Evolutionary conservation across 2,888 invertebrate genomes (phyloP).

Genomic region (Lordiphosa fenestrarum): DNA sequence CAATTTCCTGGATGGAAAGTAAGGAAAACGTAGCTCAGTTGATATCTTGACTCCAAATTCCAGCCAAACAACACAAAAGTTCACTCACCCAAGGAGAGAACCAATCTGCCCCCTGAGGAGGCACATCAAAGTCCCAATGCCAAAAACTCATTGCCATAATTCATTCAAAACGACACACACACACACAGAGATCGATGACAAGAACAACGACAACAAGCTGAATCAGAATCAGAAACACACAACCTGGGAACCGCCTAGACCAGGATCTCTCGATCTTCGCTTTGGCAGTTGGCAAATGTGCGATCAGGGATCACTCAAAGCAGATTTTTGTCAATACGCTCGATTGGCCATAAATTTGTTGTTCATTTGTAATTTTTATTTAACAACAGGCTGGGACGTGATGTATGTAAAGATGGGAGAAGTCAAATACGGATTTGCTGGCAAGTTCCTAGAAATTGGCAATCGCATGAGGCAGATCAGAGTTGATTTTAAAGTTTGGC

Average conservation of each 20-base stretch:
- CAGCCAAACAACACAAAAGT: neutral
- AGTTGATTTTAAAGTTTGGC: neutral
- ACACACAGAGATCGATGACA: slow-evolving; percentile 23
- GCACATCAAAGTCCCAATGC: slow-evolving; percentile 41
- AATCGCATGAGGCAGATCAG: neutral
- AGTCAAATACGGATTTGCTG: too few species aligned
- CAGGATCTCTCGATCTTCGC: neutral
- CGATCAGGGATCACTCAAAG: slow-evolving; percentile 61
- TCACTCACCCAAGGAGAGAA: slow-evolving; percentile 8
- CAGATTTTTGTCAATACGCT: slow-evolving; percentile 25
- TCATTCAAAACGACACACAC: slow-evolving; percentile 53
- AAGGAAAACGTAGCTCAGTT: neutral
- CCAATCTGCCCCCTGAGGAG: slow-evolving; percentile 3
- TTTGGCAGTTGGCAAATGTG: slow-evolving; percentile 46
- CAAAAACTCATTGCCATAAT: slow-evolving; percentile 45
- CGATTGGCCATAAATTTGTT: slow-evolving; percentile 41
- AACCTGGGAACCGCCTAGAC: slow-evolving; percentile 6
- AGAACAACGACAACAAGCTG: slow-evolving; percentile 29
- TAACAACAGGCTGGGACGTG: slow-evolving; percentile 22
- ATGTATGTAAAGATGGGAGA: neutral
- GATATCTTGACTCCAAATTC: too few species aligned
- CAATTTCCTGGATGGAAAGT: slow-evolving; percentile 26
- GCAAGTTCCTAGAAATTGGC: too few species aligned
- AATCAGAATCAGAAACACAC: slow-evolving; percentile 9
- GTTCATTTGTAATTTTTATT: slow-evolving; percentile 40